phyloP scores from a whole-genome alignment of 2,113 vertebrate genomes.

The Phalacrocorax aristotelis region DNA sequence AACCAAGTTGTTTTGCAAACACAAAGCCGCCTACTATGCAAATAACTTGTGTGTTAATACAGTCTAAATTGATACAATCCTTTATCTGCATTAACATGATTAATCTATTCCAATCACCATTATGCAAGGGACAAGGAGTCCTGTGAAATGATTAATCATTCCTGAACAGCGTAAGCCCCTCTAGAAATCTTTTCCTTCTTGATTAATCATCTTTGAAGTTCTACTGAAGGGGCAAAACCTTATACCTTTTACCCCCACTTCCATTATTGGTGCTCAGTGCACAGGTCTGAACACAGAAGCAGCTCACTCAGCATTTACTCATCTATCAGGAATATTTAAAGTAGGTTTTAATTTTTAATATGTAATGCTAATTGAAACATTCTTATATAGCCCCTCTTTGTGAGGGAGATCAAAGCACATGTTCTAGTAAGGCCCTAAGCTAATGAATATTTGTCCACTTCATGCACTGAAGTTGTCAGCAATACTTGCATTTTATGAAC shows the following conservation, averaged over 20 bases:
- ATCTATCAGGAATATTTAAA: conserved; percentile 70
- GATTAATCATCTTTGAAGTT: conserved; percentile 77
- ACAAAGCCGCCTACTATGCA: conserved; percentile 70
- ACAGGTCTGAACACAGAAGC: conserved; percentile 59
- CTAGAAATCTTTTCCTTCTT: conserved; percentile 66
- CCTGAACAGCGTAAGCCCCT: conserved; percentile 66
- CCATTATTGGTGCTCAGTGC: conserved; percentile 40
- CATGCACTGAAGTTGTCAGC: conserved; percentile 27
- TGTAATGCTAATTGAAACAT: conserved; percentile 69
- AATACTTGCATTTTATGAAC: conserved; percentile 40
- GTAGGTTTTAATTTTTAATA: conserved; percentile 74
- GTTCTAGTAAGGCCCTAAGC: conserved; percentile 56
- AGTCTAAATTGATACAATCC: conserved; percentile 64
- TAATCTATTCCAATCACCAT: conserved; percentile 73
- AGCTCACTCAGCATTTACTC: conserved; percentile 67
- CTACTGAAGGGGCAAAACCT: conserved; percentile 54
- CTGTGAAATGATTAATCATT: conserved; percentile 77
- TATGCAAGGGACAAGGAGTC: conserved; percentile 65
- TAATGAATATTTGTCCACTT: conserved; percentile 64
- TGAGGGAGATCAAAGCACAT: conserved; percentile 68
- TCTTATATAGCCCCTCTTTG: conserved; percentile 53
- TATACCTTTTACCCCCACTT: conserved; percentile 58
- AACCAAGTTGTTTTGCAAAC: conserved; percentile 58
- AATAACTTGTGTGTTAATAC: conserved; percentile 68
- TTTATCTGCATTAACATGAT: conserved; percentile 74